phyloP scores from a whole-genome alignment of 2,797 vertebrate genomes.

The Rachycentron canadum region DNA sequence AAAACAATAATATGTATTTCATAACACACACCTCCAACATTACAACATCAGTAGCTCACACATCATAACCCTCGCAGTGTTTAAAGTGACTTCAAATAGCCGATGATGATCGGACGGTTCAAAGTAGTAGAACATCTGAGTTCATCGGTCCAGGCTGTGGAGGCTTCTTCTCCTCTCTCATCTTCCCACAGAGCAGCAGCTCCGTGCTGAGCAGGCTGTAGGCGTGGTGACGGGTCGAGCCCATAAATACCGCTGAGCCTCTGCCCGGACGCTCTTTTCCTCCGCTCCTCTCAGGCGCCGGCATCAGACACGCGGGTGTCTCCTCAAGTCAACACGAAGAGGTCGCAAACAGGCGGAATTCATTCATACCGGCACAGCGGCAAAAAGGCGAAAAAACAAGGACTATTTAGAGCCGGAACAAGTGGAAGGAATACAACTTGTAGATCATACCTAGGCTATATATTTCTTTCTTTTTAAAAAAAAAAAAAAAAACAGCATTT shows the following conservation, averaged over 20 bases:
- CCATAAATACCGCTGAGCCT: conserved; percentile 61
- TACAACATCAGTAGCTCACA: background rate
- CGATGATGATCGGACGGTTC: too few species aligned
- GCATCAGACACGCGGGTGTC: background rate
- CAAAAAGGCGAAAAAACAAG: conserved; percentile 12
- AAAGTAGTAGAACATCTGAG: too few species aligned
- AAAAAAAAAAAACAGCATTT: background rate
- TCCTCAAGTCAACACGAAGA: background rate
- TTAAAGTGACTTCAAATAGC: background rate
- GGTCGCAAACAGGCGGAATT: conserved; percentile 43
- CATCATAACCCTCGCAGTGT: background rate
- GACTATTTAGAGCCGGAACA: conserved; percentile 38
- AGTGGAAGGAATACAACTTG: conserved; percentile 62
- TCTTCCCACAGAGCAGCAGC: too few species aligned
- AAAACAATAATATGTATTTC: too few species aligned
- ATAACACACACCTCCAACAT: too few species aligned
- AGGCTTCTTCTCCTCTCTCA: too few species aligned
- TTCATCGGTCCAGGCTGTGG: too few species aligned
- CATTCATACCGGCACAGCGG: background rate
- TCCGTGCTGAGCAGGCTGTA: background rate
- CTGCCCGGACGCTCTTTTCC: conserved; percentile 45
- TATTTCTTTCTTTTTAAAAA: background rate
- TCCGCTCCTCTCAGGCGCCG: conserved; percentile 24
- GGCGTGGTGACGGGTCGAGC: conserved; percentile 40
- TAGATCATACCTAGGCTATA: background rate